Conservation (phyloP, 2,113 vertebrate species). For the Chionomys nivalis region DNA sequence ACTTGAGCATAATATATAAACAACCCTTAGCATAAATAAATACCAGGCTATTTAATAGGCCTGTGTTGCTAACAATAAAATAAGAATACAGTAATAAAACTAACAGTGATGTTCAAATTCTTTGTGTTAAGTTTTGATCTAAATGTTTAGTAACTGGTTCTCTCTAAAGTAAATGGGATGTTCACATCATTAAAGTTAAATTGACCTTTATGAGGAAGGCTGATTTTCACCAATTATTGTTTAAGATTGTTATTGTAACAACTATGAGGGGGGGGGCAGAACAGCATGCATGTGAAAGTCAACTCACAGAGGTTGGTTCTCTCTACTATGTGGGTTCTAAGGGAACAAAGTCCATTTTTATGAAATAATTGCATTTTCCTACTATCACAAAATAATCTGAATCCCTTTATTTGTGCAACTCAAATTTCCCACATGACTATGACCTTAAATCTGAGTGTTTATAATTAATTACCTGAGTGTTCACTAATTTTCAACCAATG, state of each 20-base stretch:
- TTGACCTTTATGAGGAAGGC: no score
- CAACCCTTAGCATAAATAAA: slow-evolving; percentile 18
- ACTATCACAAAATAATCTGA: slow-evolving; percentile 52
- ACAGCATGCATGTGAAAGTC: no score
- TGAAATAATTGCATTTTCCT: not conserved
- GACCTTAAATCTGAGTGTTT: slow-evolving; percentile 1
- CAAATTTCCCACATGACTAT: not conserved
- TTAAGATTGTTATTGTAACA: no score
- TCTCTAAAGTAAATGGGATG: no score
- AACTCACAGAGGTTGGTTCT: no score
- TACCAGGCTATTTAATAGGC: not conserved
- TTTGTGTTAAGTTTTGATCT: not conserved
- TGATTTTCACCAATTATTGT: no score
- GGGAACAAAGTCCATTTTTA: no score
- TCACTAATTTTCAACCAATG: slow-evolving; percentile 31
- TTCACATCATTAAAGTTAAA: no score
- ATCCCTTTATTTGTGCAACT: not conserved
- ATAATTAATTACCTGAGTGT: not conserved
- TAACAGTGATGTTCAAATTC: not conserved
- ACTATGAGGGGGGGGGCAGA: no score
- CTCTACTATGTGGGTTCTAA: no score
- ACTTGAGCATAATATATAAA: slow-evolving; percentile 55
- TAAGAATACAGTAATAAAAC: slow-evolving; percentile 7
- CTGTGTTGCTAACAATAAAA: not conserved
- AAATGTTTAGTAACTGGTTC: no score